phyloP scores from a whole-genome alignment of 2,797 vertebrate genomes.

The Oceanodroma leucorhoa region DNA sequence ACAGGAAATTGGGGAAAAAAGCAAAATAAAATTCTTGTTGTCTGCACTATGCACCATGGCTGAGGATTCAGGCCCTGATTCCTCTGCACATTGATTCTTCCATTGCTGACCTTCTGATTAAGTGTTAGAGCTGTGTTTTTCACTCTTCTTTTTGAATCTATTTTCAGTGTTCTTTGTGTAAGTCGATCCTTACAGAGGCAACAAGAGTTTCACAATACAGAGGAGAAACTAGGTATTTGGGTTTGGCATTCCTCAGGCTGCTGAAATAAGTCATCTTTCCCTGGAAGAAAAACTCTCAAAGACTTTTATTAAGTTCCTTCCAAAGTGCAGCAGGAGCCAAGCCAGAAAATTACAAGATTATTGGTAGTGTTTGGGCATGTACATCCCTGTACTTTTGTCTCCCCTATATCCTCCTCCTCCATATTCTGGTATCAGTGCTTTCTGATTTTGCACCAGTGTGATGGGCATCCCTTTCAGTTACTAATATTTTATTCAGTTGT shows the following conservation, averaged over 20 bases:
- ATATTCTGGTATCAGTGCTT: background rate
- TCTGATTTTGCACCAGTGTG: background rate
- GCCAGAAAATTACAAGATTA: background rate
- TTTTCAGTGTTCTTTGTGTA: background rate
- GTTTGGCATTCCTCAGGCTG: background rate
- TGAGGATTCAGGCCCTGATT: background rate
- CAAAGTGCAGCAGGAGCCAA: background rate
- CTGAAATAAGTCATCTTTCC: background rate
- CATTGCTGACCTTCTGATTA: background rate
- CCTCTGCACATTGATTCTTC: background rate
- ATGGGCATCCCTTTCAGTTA: background rate
- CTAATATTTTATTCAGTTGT: background rate
- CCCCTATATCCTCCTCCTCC: background rate
- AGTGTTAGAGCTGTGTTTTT: background rate
- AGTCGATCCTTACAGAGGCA: background rate
- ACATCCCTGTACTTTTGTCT: background rate
- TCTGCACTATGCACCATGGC: accelerated
- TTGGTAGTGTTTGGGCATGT: background rate
- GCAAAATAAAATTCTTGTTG: background rate
- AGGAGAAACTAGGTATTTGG: background rate
- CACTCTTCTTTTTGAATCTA: background rate
- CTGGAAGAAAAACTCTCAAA: background rate
- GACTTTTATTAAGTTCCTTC: background rate
- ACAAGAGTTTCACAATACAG: background rate
- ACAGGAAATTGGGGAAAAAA: background rate